Conservation (phyloP, 2,797 vertebrate genomes). For the Syndactyla subalaris region DNA sequence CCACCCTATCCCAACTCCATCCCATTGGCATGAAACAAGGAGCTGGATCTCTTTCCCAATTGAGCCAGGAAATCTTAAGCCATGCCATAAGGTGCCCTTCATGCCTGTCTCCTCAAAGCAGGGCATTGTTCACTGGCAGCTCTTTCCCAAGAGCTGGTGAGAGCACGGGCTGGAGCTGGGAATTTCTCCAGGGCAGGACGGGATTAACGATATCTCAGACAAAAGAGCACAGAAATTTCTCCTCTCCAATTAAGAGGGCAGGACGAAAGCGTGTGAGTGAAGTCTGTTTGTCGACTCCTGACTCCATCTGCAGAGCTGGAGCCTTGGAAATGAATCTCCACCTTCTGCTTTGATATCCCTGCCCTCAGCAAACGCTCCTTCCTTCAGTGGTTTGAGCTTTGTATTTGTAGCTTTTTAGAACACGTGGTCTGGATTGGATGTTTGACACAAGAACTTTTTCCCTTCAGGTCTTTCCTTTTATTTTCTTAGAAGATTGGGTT, state of each 20-base stretch:
- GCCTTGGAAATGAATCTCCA: accelerated
- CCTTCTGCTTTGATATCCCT: neutral
- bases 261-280: neutral
- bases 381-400: neutral
- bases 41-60: neutral
- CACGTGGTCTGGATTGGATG: neutral
- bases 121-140: neutral
- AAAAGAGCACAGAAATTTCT: neutral
- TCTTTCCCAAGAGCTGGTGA: neutral
- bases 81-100: neutral
- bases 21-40: neutral
- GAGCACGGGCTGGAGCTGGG: neutral
- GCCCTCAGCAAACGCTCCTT: neutral
- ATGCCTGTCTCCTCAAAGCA: neutral
- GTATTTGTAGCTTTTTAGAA: neutral
- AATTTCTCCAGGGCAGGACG: neutral
- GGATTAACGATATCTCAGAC: neutral
- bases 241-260: neutral
- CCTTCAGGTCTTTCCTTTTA: neutral
- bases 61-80: neutral
- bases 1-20: neutral
- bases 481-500: neutral
- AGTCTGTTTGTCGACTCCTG: neutral
- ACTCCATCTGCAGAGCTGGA: neutral
- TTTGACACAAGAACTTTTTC: neutral